phyloP scores from a whole-genome alignment of 2,113 vertebrate genomes.

The Pomatorhinus ruficollis region DNA sequence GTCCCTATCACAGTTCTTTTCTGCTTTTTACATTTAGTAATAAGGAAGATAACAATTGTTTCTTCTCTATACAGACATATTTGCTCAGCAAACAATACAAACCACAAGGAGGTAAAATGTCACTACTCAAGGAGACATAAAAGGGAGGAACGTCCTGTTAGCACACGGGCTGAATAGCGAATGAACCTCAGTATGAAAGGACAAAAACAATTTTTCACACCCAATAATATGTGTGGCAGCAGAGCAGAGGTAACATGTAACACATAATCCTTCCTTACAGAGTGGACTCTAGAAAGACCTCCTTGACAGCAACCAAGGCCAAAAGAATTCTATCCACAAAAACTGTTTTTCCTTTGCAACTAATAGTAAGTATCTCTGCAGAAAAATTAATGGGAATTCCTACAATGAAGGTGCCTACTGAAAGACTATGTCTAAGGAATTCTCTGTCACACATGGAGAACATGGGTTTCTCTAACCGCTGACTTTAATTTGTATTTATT shows the following conservation, averaged over 20 bases:
- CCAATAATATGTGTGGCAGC: not conserved
- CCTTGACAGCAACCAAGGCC: not conserved
- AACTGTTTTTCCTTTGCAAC: not conserved
- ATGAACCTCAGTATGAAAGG: not conserved
- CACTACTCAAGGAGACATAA: conserved; percentile 45
- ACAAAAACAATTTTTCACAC: conserved; percentile 32
- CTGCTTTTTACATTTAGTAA: not conserved
- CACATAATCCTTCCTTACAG: not conserved
- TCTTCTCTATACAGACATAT: not conserved
- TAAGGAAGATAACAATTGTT: not conserved
- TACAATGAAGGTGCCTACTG: not conserved
- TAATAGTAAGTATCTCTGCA: not conserved
- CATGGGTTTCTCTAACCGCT: not conserved
- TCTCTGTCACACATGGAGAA: not conserved
- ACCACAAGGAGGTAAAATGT: conserved; percentile 56
- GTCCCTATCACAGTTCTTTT: not conserved
- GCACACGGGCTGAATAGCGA: not conserved
- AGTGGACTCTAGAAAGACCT: not conserved
- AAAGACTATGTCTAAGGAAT: not conserved
- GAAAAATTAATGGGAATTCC: not conserved
- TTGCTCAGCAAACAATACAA: conserved; percentile 35
- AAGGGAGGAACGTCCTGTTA: not conserved
- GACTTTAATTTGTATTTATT: conserved; percentile 29
- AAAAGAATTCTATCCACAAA: not conserved
- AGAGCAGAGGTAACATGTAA: not conserved